Evolutionary conservation across 2,797 vertebrate genomes (phyloP).

Genomic region (Myiotriccus ornatus): DNA sequence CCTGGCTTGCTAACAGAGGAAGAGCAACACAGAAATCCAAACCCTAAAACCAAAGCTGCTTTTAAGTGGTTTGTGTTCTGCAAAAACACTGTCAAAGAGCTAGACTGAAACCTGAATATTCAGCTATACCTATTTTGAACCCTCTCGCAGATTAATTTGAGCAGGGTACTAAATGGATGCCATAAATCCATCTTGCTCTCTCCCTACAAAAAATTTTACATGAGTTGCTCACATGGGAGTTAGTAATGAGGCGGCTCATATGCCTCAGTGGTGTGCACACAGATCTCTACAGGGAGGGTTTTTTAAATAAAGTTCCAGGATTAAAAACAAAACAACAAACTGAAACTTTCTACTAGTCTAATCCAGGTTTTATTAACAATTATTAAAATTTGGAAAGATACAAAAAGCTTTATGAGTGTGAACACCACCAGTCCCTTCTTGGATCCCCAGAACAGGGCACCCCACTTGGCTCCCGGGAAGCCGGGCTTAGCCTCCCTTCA

Average conservation of each 20-base stretch:
- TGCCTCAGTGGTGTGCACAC: neutral
- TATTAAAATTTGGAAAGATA: neutral
- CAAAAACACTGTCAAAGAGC: neutral
- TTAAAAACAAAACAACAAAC: neutral
- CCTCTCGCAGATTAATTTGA: neutral
- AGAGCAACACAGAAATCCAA: neutral
- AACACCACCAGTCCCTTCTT: neutral
- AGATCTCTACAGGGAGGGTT: neutral
- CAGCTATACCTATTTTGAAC: neutral
- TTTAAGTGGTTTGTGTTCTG: neutral
- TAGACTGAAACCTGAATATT: neutral
- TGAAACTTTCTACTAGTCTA: neutral
- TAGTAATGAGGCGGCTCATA: neutral
- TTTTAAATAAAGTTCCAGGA: neutral
- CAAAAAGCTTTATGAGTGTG: neutral
- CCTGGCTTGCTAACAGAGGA: neutral
- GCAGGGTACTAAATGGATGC: neutral
- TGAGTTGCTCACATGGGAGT: neutral
- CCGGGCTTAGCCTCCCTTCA: neutral
- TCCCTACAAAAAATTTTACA: neutral
- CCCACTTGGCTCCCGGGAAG: neutral
- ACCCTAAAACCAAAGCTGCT: conserved; percentile 13
- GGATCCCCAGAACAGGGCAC: neutral
- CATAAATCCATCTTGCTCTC: neutral
- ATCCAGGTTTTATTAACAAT: neutral